Evolutionary conservation across 2,888 invertebrate species (phyloP).

Genomic region (Bimastos eiseni): DNA sequence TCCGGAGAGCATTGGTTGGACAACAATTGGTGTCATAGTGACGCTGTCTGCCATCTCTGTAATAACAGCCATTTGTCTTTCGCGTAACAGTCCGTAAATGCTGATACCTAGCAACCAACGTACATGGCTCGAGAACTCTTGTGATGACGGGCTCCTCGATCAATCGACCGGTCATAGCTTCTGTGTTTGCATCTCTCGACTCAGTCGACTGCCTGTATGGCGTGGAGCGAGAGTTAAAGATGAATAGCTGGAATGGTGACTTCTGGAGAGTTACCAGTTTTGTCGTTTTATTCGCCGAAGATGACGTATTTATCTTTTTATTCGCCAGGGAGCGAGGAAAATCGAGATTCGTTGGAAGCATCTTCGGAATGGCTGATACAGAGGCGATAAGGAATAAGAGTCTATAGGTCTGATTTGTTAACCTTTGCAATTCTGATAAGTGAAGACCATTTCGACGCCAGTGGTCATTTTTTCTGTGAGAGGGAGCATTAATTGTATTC

Average conservation of each 20-base stretch:
- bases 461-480: background rate
- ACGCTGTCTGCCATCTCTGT: constrained; percentile 39
- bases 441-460: background rate
- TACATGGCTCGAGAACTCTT: too few species aligned
- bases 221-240: background rate
- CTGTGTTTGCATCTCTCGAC: background rate
- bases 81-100: background rate
- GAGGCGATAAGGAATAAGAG: background rate
- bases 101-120: too few species aligned
- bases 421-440: background rate
- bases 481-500: background rate
- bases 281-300: background rate
- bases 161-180: background rate
- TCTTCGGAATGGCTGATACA: background rate
- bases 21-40: constrained; percentile 40
- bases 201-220: background rate
- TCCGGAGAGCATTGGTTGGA: constrained; percentile 44
- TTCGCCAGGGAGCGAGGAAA: background rate
- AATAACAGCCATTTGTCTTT: constrained; percentile 37
- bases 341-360: background rate
- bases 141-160: background rate
- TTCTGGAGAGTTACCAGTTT: background rate
- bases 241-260: background rate
- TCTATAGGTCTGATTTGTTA: background rate
- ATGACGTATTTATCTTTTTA: background rate